phyloP scores from a whole-genome alignment of 2,113 vertebrate genomes.

The Ictalurus furcatus region DNA sequence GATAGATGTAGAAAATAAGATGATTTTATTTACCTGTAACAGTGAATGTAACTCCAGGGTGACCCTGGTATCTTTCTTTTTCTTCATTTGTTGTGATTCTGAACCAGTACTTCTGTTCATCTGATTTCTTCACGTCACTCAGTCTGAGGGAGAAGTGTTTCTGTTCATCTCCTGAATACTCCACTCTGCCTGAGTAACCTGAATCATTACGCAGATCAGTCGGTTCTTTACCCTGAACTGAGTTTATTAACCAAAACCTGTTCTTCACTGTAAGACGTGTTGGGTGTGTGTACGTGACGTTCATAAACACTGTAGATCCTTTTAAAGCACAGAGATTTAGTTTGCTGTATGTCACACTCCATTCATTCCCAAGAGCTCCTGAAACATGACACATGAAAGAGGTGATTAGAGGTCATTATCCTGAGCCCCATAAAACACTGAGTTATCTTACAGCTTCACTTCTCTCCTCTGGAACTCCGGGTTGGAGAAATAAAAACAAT shows the following conservation, averaged over 20 bases:
- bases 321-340: slow-evolving; percentile 17
- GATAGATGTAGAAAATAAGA: too few species aligned
- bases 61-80: not conserved
- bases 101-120: slow-evolving; percentile 1
- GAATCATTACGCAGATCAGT: not conserved
- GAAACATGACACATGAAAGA: too few species aligned
- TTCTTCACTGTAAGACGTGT: not conserved
- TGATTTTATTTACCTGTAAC: not conserved
- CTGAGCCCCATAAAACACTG: too few species aligned
- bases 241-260: slow-evolving; percentile 4
- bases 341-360: not conserved
- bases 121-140: slow-evolving; percentile 18
- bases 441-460: too few species aligned
- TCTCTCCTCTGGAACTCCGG: too few species aligned
- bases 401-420: too few species aligned
- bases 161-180: slow-evolving; percentile 12
- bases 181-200: slow-evolving; percentile 17
- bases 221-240: not conserved
- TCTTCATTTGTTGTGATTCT: not conserved
- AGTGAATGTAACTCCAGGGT: not conserved
- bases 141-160: slow-evolving; percentile 28
- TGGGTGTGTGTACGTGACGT: slow-evolving; percentile 13
- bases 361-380: not conserved
- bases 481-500: too few species aligned
- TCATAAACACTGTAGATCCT: slow-evolving; percentile 19